Base-by-base conservation (phyloP, 2,888 invertebrate species). In the Lasioglossum calceatum region DNA sequence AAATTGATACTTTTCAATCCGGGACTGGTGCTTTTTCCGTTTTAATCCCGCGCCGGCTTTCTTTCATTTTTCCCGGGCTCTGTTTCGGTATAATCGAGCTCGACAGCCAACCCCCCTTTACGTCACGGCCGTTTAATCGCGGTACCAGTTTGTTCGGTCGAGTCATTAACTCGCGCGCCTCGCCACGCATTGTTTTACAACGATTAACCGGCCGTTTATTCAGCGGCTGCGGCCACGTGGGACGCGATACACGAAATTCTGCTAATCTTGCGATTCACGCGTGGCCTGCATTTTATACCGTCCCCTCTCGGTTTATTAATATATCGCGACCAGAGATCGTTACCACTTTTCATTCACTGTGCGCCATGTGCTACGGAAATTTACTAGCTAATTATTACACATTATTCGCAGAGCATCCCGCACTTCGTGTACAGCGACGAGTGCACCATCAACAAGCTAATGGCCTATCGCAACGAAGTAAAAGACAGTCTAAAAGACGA, bases 371-470 rank as follows among this genome's bases (percentile, higher is more conserved):
- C 64, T 32, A 27, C 61, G 14, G 27, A 27, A 54, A 54, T 54
- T 54, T 8, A 54, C 54, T 23, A 54, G 23, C 54, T 23, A 54
- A 23, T 54, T 8, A 54, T 23, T 54, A 23, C 23, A 8, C 54
- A 54, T 54, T 54, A 86, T 85, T 85, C 96, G 96, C 79, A 98
- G 98, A 97, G 97, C 96, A 98, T 99, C 90, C 99, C 99, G 0
- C 99, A 99, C 94, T 99, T 99, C 94, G 98, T 98, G 5, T 99
- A 99, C 94, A 97, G 97, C 93, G 99, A 99, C 93, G 99, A 99
- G 96, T 97, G 99, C 84, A 97, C 98, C 93, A 96, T 99, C 89
- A 97, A 97, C 1, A 96, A 97, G 93, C 95, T 99, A 89, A 97
- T 98, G 0, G 95, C 96, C 86, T 96, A 98, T 58, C 96, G 98